Conservation (phyloP, 2,113 vertebrate species). For the Tinamus guttatus region DNA sequence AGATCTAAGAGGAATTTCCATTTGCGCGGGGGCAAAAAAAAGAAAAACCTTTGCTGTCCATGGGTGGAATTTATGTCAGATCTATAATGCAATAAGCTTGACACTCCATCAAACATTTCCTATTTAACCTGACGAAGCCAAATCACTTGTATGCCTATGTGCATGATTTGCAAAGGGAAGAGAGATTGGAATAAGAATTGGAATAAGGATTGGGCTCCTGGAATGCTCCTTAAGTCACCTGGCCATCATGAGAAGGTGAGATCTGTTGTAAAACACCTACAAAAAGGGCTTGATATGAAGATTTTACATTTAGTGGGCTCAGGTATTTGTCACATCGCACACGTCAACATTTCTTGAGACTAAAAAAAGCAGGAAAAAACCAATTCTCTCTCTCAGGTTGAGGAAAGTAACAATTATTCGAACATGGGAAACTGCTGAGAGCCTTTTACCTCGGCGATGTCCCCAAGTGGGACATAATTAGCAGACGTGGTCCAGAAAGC, state of each 20-base stretch:
- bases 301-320: not conserved
- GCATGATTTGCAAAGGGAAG: slow-evolving; percentile 37
- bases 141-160: slow-evolving; percentile 8
- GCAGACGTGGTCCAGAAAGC: not conserved
- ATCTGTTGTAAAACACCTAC: not conserved
- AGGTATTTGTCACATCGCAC: slow-evolving; percentile 19
- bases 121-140: slow-evolving; percentile 57
- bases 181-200: slow-evolving; percentile 16
- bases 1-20: slow-evolving; percentile 59
- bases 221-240: not conserved
- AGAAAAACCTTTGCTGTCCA: not conserved
- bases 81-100: slow-evolving; percentile 51
- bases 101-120: slow-evolving; percentile 66
- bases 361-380: slow-evolving; percentile 19
- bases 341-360: slow-evolving; percentile 5
- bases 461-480: not conserved
- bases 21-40: not conserved
- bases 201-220: too few species aligned
- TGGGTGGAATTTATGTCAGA: slow-evolving; percentile 65
- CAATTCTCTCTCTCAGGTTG: slow-evolving; percentile 37
- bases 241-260: not conserved
- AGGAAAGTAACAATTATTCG: slow-evolving; percentile 54
- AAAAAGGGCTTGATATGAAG: not conserved
- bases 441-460: not conserved
- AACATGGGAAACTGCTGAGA: slow-evolving; percentile 53